Evolutionary conservation across 2,888 invertebrate genomes (phyloP), one percentile per base, ranked within the genome.

Genomic region (Zele albiditarsus): DNA sequence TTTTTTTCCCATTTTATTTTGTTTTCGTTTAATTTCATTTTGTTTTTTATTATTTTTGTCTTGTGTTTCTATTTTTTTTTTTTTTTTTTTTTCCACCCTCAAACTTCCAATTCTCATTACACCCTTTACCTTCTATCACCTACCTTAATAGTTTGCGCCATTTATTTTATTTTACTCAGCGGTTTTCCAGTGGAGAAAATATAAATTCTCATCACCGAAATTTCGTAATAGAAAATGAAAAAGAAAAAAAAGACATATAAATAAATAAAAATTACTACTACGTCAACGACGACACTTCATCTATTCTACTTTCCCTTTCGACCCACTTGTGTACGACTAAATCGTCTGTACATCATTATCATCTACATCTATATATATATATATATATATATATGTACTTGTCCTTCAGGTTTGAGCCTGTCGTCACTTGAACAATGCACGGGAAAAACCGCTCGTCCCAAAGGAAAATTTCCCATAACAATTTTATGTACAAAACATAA

Each of bases 291-390:
- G 78, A 78, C 53, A 53, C 23, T 20, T 53, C 2, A n/a, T 53
- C 53, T 53, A 53, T 53, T 77, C 77, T 62, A 77, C 80, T 80
- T 80, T 80, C 80, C 80, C 80, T 78, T 80, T 80, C 80, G 80
- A 80, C 80, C 80, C 78, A 80, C 78, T 80, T 80, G 77, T 77
- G 69, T 8, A 12, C n/a, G 20, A 38, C 38, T 33, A 62, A 28
- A 74, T 53, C 74, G 74, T 75, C 70, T 14, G n/a, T 28, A 28
- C 60, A 60, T 60, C 16, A 60, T 33, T 31, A 20, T 38, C 12
- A 16, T 63, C 20, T n/a, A n/a, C 3, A 46, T 3, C 1, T 16
- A 14, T 33, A 12, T 42, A 8, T 3, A 3, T 33, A 33, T 33
- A 5, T 33, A 33, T 42, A 42, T 42, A 42, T 42, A 42, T 42